Evolutionary conservation across 1,140 invertebrate species (phyloP), one percentile per base, ranked within the genome.

Genomic region (Episyrphus balteatus): DNA sequence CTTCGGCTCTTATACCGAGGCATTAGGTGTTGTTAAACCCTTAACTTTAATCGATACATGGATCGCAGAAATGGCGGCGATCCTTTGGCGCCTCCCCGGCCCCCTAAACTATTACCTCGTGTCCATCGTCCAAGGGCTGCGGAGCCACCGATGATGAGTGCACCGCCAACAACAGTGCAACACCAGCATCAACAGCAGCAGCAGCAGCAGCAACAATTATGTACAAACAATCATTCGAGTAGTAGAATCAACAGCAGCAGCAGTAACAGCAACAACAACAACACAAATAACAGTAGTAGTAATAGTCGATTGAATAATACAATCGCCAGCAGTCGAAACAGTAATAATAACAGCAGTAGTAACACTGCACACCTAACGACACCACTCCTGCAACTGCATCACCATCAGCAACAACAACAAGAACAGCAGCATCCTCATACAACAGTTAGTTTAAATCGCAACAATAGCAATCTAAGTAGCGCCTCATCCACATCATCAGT

Each of bases 61-160:
- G 64, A 60, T 70, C 67, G 72, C 69, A 74, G 71, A 68, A 71
- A 75, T 75, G 74, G 74, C 72, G 78, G 77, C 75, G 77, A 78
- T 73, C 75, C 73, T 71, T 73, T 74, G 75, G 74, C 72, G 72
- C 73, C 73, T 71, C 75, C 73, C 67, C 72, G 73, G 72, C 74
- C 73, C 73, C 73, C 73, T 63, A 75, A 75, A 72, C 73, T 74
- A 59, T 70, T 75, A 70, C 76, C 76, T 66, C 76, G 77, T 66
- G 74, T 76, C 62, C 78, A 78, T 73, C 69, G 74, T 61, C 70
- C 72, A 55, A 66, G 71, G 66, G 70, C 66, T 54, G 65, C 66
- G 52, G 66, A 68, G 59, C 65, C 70, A 63, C 66, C 68, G 55
- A 66, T 62, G 59, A 67, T 73, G 57, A 66, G 57, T 56, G 55